Conservation (phyloP, 2,797 vertebrate species). For the Spea hammondii region DNA sequence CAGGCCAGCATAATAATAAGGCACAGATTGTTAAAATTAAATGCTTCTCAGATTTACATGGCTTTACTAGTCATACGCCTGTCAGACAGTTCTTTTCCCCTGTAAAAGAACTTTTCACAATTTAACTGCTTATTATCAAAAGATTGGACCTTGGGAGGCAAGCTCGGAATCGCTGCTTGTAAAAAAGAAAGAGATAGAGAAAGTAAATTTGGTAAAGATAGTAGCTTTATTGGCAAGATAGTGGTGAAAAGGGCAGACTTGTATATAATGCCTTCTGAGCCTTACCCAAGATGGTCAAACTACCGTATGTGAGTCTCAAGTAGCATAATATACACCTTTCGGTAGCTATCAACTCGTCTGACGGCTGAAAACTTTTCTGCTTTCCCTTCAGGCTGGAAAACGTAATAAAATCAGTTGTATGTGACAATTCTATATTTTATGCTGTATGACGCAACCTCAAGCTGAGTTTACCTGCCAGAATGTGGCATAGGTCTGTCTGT, state of each 20-base stretch:
- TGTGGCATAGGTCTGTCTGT: background rate
- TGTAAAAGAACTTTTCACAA: background rate
- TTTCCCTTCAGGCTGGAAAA: constrained; percentile 20
- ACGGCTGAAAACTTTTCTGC: constrained; percentile 20
- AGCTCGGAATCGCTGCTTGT: background rate
- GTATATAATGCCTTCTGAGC: background rate
- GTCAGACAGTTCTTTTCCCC: background rate
- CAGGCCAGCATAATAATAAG: background rate
- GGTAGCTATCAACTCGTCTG: constrained; percentile 39
- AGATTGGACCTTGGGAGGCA: too few species aligned
- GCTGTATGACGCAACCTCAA: constrained; percentile 31
- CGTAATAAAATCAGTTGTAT: constrained; percentile 34
- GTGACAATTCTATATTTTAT: constrained; percentile 38
- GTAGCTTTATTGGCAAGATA: too few species aligned
- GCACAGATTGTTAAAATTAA: background rate
- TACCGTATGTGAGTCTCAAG: constrained; percentile 16
- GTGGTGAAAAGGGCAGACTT: background rate
- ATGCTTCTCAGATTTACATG: background rate
- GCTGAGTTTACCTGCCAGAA: constrained; percentile 35
- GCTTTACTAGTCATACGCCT: background rate
- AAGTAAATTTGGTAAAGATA: background rate
- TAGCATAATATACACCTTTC: constrained; percentile 36
- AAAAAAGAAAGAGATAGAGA: background rate
- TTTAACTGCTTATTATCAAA: too few species aligned
- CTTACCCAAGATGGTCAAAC: constrained; percentile 24